Evolutionary conservation across 2,797 vertebrate species (phyloP).

Genomic region (Cirrhinus mrigala): DNA sequence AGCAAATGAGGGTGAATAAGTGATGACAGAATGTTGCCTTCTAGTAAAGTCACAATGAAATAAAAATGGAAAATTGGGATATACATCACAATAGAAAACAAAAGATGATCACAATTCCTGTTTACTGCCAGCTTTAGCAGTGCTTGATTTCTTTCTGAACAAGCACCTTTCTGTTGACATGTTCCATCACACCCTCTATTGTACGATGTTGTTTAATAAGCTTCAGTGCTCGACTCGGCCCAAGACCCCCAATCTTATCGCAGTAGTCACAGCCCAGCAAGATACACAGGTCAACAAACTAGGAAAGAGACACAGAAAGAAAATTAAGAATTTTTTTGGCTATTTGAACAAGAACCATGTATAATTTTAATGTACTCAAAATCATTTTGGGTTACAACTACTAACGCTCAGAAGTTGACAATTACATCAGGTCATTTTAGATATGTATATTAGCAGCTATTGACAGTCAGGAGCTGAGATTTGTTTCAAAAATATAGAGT

Average conservation of each 20-base stretch:
- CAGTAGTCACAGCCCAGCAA: conserved; percentile 88
- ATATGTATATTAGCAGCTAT: neutral
- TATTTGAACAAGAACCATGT: neutral
- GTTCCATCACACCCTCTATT: conserved; percentile 79
- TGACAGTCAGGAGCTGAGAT: neutral
- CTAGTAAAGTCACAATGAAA: neutral
- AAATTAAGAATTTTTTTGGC: neutral
- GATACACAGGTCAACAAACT: conserved; percentile 89
- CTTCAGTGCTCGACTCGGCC: conserved; percentile 78
- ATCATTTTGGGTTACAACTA: neutral
- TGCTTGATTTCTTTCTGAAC: neutral
- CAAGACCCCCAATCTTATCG: conserved; percentile 79
- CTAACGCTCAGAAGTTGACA: neutral
- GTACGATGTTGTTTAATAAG: conserved; percentile 80
- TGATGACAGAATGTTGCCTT: neutral
- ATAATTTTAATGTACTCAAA: conserved; percentile 6
- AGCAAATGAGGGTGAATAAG: neutral
- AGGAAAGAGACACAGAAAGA: conserved; percentile 19
- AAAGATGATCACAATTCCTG: neutral
- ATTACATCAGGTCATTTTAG: neutral
- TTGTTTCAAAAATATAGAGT: neutral
- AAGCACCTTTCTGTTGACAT: conserved; percentile 78
- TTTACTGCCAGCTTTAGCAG: neutral
- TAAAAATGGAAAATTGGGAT: neutral
- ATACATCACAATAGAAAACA: neutral